Base-by-base conservation (phyloP, 2,797 vertebrate species). In the Peromyscus eremicus region DNA sequence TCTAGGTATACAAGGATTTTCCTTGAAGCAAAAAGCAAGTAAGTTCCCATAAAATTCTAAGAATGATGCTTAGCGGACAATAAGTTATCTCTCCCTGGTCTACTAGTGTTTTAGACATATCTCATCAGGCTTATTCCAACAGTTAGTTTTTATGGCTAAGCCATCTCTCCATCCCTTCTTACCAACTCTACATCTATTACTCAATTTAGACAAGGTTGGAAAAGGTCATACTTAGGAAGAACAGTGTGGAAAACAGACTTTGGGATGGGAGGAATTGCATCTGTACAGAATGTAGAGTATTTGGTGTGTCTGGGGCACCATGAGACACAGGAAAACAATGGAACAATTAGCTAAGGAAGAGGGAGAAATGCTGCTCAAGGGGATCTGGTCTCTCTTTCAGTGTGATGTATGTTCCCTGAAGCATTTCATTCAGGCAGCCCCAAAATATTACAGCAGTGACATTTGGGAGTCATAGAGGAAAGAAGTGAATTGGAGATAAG, bases 391-490 rank as follows among this genome's bases (percentile, higher is more conserved):
- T 89, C 71, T 60, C 91, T 92, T 62, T 92, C 85, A 95, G 73
- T 62, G 6, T 19, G 57, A 55, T 27, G 76, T 62, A 55, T 83
- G 84, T 89, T 80, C 60, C 34, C 73, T 10, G 43, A 91, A 95
- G 34, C 52, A 19, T 92, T 94, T 93, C 75, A 70, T 86, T 95
- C 49, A 1, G 52, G 27, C 43, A 60, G 34, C 68, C 91, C 83
- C 75, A 91, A 94, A 97, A 92, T 82, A 52, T 97, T 92, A 96
- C 19, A 29, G 23, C 10, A 2, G 66, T 80, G 32, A 37, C 10
- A 95, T 95, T 94, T 94, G 40, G 9, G 94, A 95, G 86, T 96
- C 25, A 93, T 60, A 97, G 25, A 21, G 29, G 14, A 92, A 32
- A 83, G 37, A 92, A 86, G 64, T 75, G 7, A 97, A 89, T 46